These are phyloP conservation scores for Cheilosia soror DNA, from an alignment of 2,888 invertebrate genomes.

Conservation along the genomic window DNA sequence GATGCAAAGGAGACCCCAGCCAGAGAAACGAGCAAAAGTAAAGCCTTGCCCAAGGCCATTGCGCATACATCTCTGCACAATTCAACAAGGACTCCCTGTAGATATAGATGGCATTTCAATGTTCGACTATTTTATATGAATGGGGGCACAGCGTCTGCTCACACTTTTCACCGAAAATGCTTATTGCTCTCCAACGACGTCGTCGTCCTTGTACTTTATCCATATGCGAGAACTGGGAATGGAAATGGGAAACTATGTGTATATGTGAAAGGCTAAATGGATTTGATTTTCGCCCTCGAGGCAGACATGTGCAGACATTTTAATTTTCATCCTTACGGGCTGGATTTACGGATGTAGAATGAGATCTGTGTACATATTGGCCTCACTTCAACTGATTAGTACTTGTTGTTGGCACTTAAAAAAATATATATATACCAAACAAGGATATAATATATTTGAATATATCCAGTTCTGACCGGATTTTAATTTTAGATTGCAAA, in stretches of 20 bases:
- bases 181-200: slow-evolving; percentile 28
- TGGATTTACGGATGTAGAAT: slow-evolving; percentile 43
- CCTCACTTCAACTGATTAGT: slow-evolving; percentile 48
- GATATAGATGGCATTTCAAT: slow-evolving; percentile 67
- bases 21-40: slow-evolving; percentile 52
- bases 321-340: slow-evolving; percentile 62
- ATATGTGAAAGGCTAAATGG: slow-evolving; percentile 61
- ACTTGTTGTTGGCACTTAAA: slow-evolving; percentile 6
- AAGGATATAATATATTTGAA: slow-evolving; percentile 14
- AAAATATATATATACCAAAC: neutral
- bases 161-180: slow-evolving; percentile 20
- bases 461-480: slow-evolving; percentile 48
- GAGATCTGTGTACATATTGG: slow-evolving; percentile 16
- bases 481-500: slow-evolving; percentile 69
- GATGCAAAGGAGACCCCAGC: neutral
- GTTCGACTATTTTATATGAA: slow-evolving; percentile 68
- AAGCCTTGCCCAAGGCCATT: slow-evolving; percentile 59
- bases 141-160: slow-evolving; percentile 36
- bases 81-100: neutral
- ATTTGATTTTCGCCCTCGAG: slow-evolving; percentile 70
- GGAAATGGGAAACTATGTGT: slow-evolving; percentile 31
- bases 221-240: neutral
- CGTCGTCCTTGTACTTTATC: slow-evolving; percentile 34
- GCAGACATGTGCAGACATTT: slow-evolving; percentile 73
- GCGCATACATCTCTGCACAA: neutral